A percentile compares a stretch with the other conserved stretches of the same genome.
Evolutionary conservation across 2,888 invertebrate species (phyloP).

Genomic region (Hypena proboscidalis): DNA sequence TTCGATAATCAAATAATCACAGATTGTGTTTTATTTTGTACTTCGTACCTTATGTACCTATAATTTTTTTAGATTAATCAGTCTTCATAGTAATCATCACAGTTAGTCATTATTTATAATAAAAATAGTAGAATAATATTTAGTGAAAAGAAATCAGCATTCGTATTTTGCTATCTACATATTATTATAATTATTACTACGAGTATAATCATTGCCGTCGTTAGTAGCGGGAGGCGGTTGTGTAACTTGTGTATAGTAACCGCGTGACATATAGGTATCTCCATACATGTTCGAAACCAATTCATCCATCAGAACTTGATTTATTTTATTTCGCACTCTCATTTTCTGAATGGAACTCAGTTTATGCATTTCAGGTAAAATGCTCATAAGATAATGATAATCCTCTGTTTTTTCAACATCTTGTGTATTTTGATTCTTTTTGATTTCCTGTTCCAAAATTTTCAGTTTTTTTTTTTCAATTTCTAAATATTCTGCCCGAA

Average conservation of each 20-base stretch:
- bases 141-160: no score
- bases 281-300: constrained; percentile 4
- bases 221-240: no score
- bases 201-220: no score
- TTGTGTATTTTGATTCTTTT: constrained; percentile 10
- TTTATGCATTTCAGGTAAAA: constrained; percentile 21
- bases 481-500: constrained; percentile 16
- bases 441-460: constrained; percentile 18
- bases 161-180: no score
- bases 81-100: no score
- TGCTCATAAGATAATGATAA: constrained; percentile 23
- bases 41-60: no score
- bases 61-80: no score
- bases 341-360: constrained; percentile 20
- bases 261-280: constrained; percentile 1
- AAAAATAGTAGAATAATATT: no score
- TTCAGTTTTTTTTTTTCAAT: constrained; percentile 16
- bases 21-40: no score
- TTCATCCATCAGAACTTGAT: constrained; percentile 25
- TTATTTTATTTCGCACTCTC: constrained; percentile 21
- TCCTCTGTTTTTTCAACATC: constrained; percentile 21
- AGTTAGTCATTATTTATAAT: no score
- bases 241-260: no score
- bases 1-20: constrained; percentile 6
- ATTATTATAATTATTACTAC: no score